Percentiles rank a stretch among this genome's conserved stretches.
Evolutionary conservation across 2,888 invertebrate genomes (phyloP).

Genomic region (Biston betularia): DNA sequence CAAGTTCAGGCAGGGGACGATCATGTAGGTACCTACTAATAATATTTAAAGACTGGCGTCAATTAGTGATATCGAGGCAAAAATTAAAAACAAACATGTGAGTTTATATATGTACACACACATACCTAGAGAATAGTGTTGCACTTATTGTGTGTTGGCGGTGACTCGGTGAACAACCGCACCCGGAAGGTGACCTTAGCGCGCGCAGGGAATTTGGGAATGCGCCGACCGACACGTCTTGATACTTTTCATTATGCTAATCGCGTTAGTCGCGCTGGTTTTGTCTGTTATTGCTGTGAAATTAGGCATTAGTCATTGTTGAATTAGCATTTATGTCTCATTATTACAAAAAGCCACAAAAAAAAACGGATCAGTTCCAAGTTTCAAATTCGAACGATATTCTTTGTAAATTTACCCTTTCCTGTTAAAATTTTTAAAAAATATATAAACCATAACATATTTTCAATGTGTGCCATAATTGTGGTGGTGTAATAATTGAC

Average conservation of each 20-base stretch:
- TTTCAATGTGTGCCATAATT: neutral
- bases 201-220: conserved; percentile 64
- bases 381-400: no score
- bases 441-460: neutral
- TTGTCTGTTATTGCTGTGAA: conserved; percentile 7
- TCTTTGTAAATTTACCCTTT: no score
- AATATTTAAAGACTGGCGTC: conserved; percentile 37
- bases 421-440: no score
- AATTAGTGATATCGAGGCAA: conserved; percentile 35
- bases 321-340: neutral
- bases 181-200: conserved; percentile 80
- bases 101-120: conserved; percentile 5
- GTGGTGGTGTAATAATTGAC: neutral
- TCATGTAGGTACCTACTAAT: conserved; percentile 28
- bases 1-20: conserved; percentile 32
- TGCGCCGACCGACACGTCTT: conserved; percentile 48
- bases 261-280: conserved; percentile 13
- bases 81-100: conserved; percentile 40
- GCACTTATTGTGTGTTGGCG: conserved; percentile 52
- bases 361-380: neutral
- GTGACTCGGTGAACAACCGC: conserved; percentile 64
- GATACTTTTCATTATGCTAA: conserved; percentile 42
- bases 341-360: neutral
- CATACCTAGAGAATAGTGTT: conserved; percentile 45
- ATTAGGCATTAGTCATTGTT: conserved; percentile 4